Base-by-base conservation (phyloP, 2,888 invertebrate species). In the Colletes collaris region DNA sequence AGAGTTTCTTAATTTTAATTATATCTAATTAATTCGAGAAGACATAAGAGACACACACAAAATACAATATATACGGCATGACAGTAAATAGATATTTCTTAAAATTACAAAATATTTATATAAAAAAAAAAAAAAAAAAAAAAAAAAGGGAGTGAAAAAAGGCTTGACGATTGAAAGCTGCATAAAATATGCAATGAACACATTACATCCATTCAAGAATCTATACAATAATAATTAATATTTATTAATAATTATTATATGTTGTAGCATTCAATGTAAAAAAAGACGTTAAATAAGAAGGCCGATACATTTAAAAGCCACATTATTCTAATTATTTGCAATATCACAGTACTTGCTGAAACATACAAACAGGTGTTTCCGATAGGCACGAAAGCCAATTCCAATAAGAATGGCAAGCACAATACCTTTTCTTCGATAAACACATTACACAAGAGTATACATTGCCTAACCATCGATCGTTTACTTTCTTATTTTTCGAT, bases 261-360 rank as follows among this genome's bases (percentile, higher is more conserved):
- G 80, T 85, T 79, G 77, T 89, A 88, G 86, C 86, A 87, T 89
- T 92, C 87, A 79, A 89, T 91, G 90, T 87, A 89, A 87, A 89
- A 89, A 89, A 89, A 83, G 77, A 87, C 83, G 84, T 91, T 91
- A 90, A 91, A 91, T 90, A 90, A 86, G 83, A 90, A 86, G 83
- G 87, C 83, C 83, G 86, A 89, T 88, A 90, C 85, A 87, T 87
- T 88, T 89, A 88, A 89, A 91, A 92, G 90, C 90, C 91, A 91
- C 86, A 88, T 91, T 91, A 92, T 85, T 87, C 91, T 92, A 92
- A 91, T 91, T 90, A 91, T 91, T 89, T 91, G 91, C 92, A 92
- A 92, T 93, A 93, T 93, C 93, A 93, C 93, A 93, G 92, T 92
- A 92, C 89, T 93, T 91, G 90, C 90, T 91, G 91, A 92, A 92